Percentiles rank a stretch among this genome's conserved stretches.
These are phyloP conservation scores for Monopterus albus DNA, from an alignment of 2,113 vertebrate genomes.

Conservation along the genomic window DNA sequence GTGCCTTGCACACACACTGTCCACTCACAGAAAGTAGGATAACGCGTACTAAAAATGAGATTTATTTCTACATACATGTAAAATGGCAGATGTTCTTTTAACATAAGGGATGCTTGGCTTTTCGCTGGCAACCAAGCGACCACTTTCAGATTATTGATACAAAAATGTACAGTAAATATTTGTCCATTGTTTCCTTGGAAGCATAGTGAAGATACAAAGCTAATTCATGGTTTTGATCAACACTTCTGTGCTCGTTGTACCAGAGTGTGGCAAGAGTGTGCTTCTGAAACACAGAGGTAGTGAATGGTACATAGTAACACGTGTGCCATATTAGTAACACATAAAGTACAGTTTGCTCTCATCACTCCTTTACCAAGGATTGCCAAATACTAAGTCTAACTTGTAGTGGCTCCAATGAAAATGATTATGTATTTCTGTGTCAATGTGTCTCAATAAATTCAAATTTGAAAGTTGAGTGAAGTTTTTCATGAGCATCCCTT, in stretches of 20 bases:
- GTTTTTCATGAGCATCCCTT: neutral
- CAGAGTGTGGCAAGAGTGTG: neutral
- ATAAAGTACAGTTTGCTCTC: neutral
- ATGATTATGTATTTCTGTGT: constrained; percentile 43
- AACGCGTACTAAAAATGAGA: neutral
- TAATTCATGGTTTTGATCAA: neutral
- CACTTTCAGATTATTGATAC: neutral
- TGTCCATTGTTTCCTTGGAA: constrained; percentile 7
- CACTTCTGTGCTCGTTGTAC: neutral
- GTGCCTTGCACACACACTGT: neutral
- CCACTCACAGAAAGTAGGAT: neutral
- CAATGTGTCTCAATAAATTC: constrained; percentile 36
- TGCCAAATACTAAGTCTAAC: neutral
- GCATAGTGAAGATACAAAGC: neutral
- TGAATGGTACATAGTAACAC: neutral
- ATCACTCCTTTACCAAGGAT: constrained; percentile 15
- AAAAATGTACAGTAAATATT: neutral
- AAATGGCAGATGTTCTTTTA: neutral
- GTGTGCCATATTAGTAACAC: constrained; percentile 12
- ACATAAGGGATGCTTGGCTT: too few species aligned
- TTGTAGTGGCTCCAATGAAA: neutral
- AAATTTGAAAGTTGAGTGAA: neutral
- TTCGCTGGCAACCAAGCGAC: too few species aligned
- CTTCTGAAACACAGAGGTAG: constrained; percentile 6
- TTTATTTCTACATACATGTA: neutral